Percentiles rank a stretch among this genome's conserved stretches.
These are phyloP conservation scores for Antedon mediterranea DNA, from an alignment of 53 echinoderm and acorn worm genomes.

Conservation along the genomic window DNA sequence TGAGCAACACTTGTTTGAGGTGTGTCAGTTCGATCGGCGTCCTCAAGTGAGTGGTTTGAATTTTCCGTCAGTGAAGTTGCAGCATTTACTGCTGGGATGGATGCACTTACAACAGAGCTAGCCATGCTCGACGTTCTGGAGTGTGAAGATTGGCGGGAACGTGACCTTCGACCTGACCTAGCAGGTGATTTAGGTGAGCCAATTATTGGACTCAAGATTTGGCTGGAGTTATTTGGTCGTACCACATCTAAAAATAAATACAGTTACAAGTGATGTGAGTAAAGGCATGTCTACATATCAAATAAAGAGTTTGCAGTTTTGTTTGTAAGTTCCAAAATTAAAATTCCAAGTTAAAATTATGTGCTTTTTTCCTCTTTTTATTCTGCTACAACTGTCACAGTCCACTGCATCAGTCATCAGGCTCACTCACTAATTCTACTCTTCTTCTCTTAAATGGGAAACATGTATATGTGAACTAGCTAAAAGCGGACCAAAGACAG, in stretches of 20 bases:
- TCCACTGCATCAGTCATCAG: too few relatives aligned
- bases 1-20: slow-evolving; percentile 10
- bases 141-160: not conserved
- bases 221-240: not conserved
- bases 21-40: slow-evolving; percentile 18
- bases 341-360: too few relatives aligned
- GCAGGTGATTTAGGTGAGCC: not conserved
- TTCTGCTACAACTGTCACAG: too few relatives aligned
- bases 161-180: not conserved
- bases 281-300: too few relatives aligned
- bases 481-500: too few relatives aligned
- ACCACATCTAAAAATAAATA: not conserved
- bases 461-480: too few relatives aligned
- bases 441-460: too few relatives aligned
- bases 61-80: not conserved
- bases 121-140: slow-evolving; percentile 21
- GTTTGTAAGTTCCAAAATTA: too few relatives aligned
- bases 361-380: too few relatives aligned
- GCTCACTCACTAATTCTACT: too few relatives aligned
- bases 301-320: too few relatives aligned
- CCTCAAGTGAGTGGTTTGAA: slow-evolving; percentile 15
- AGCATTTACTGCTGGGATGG: slow-evolving; percentile 20
- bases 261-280: too few relatives aligned
- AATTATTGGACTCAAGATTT: not conserved
- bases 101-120: slow-evolving; percentile 12